These are phyloP conservation scores for Clunio marinus DNA, from an alignment of 2,888 invertebrate genomes.

Conservation along the genomic window DNA sequence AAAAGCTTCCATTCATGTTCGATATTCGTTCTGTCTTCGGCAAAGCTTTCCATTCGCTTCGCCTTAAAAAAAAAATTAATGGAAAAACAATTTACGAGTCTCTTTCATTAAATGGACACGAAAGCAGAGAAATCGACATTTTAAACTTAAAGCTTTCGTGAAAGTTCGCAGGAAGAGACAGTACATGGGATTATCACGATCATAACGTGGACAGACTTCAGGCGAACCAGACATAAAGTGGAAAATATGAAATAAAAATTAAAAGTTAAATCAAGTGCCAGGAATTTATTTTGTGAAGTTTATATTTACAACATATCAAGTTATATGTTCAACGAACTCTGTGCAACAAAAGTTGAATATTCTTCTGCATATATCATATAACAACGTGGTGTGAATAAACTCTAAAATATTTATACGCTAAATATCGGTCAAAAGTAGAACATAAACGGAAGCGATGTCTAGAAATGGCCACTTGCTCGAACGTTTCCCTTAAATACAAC, in stretches of 20 bases:
- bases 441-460: neutral
- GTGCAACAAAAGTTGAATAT: neutral
- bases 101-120: neutral
- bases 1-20: too few relatives aligned
- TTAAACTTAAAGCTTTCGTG: constrained; percentile 1
- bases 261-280: too few relatives aligned
- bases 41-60: neutral
- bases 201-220: neutral
- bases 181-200: neutral
- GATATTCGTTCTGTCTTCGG: too few relatives aligned
- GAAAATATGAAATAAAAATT: too few relatives aligned
- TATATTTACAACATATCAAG: constrained; percentile 9
- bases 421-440: neutral
- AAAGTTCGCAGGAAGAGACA: neutral
- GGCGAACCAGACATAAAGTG: neutral
- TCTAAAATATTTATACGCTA: constrained; percentile 19
- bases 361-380: neutral
- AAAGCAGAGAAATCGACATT: neutral
- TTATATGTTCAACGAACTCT: neutral
- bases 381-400: constrained; percentile 36
- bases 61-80: neutral
- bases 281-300: neutral
- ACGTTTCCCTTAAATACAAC: neutral
- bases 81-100: too few relatives aligned
- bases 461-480: constrained; percentile 2